phyloP scores from a whole-genome alignment of 1,140 invertebrate genomes.

The Platorchestia sp. region DNA sequence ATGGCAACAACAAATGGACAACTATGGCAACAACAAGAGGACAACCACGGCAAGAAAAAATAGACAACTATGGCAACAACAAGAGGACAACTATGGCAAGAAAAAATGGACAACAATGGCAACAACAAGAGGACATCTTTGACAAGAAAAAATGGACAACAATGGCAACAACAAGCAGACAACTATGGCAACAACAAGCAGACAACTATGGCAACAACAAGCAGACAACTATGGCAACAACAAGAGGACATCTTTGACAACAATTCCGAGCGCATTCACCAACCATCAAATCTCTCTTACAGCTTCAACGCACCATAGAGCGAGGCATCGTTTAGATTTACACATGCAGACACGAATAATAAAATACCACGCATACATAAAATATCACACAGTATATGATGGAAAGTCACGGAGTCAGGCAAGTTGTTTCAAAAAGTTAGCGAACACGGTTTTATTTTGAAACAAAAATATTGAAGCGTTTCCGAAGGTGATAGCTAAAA shows the following conservation, averaged over 20 bases:
- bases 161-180: too few relatives aligned
- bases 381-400: too few relatives aligned
- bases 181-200: not conserved
- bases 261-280: not conserved
- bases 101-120: too few relatives aligned
- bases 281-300: not conserved
- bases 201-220: not conserved
- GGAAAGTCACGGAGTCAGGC: not conserved
- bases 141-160: too few relatives aligned
- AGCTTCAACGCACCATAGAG: not conserved
- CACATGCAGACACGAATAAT: not conserved
- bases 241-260: not conserved
- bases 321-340: not conserved
- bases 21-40: too few relatives aligned
- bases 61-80: too few relatives aligned
- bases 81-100: too few relatives aligned
- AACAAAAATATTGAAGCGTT: not conserved
- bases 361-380: too few relatives aligned
- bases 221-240: not conserved
- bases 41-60: too few relatives aligned
- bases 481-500: not conserved
- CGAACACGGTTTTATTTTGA: not conserved
- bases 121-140: too few relatives aligned
- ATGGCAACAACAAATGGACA: too few relatives aligned
- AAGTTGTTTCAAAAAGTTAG: not conserved